Percentiles rank a stretch among this genome's conserved stretches.
Conservation (phyloP, 2,113 vertebrate species). For the Trematomus loennbergii region DNA sequence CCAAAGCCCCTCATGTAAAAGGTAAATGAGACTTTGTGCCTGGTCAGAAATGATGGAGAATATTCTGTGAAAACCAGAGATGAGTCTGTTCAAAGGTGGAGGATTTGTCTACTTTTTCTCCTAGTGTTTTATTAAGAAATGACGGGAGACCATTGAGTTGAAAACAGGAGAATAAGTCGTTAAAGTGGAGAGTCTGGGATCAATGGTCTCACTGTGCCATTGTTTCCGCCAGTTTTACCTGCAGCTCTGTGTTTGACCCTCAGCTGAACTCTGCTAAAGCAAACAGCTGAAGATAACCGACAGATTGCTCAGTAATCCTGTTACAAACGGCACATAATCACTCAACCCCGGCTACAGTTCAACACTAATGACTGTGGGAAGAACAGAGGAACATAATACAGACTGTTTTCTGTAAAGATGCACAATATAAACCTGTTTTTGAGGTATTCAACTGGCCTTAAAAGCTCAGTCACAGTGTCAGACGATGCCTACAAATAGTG, state of each 20-base stretch:
- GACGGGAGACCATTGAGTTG: not conserved
- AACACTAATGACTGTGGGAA: slow-evolving; percentile 36
- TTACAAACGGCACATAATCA: slow-evolving; percentile 57
- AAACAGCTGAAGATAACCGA: slow-evolving; percentile 73
- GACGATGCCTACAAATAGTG: not conserved
- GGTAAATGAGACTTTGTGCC: too few species aligned
- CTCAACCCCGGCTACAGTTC: slow-evolving; percentile 30
- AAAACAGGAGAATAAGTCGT: too few species aligned
- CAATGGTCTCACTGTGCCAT: slow-evolving; percentile 59
- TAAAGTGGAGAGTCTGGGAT: slow-evolving; percentile 38
- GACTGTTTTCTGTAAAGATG: not conserved
- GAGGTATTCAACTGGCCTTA: not conserved
- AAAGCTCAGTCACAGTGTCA: not conserved
- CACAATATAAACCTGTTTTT: not conserved
- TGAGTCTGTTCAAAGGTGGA: too few species aligned
- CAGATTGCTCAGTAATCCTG: slow-evolving; percentile 56
- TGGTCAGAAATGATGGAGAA: too few species aligned
- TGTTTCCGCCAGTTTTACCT: slow-evolving; percentile 62
- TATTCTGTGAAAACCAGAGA: too few species aligned
- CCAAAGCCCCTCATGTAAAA: too few species aligned
- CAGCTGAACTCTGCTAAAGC: slow-evolving; percentile 76
- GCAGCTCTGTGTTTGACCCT: slow-evolving; percentile 72
- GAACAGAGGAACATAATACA: not conserved
- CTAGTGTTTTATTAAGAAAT: not conserved
- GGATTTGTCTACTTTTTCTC: too few species aligned